A percentile compares a stretch with the other conserved stretches of the same genome.
These are phyloP conservation scores for Myotis lucifugus DNA, from an alignment of 2,113 vertebrate species.

Conservation along the genomic window DNA sequence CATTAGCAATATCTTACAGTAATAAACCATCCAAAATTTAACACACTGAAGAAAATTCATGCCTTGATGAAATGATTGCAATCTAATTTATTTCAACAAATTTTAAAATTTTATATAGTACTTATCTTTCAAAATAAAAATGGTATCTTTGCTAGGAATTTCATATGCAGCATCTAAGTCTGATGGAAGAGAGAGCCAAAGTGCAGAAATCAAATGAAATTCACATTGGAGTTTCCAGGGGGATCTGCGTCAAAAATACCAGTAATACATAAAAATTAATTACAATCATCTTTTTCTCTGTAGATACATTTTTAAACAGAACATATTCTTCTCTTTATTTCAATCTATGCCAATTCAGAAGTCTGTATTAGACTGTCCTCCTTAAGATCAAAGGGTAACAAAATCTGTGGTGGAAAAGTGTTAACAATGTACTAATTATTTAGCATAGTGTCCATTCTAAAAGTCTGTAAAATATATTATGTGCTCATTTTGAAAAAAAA, in stretches of 20 bases:
- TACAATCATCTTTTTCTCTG: background rate
- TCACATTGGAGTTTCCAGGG: conserved; percentile 55
- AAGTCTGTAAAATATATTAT: background rate
- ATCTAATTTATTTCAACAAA: background rate
- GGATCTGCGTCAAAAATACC: conserved; percentile 86
- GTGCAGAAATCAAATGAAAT: conserved; percentile 80
- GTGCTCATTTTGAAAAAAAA: background rate
- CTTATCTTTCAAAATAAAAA: conserved; percentile 80
- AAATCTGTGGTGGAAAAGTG: background rate
- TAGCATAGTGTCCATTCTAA: background rate
- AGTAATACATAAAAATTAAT: conserved; percentile 62
- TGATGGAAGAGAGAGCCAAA: conserved; percentile 87
- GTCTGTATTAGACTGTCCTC: background rate
- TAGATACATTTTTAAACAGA: background rate
- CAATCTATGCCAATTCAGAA: background rate
- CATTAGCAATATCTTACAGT: background rate
- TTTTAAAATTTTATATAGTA: background rate
- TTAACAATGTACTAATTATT: background rate
- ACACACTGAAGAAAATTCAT: background rate
- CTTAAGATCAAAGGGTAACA: background rate
- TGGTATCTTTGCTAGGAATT: conserved; percentile 63
- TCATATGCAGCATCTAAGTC: conserved; percentile 86
- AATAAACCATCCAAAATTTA: conserved; percentile 5
- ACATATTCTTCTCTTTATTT: background rate
- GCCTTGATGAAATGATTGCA: background rate